Evolutionary conservation across 2,797 vertebrate species (phyloP).

Genomic region (Miichthys miiuy): DNA sequence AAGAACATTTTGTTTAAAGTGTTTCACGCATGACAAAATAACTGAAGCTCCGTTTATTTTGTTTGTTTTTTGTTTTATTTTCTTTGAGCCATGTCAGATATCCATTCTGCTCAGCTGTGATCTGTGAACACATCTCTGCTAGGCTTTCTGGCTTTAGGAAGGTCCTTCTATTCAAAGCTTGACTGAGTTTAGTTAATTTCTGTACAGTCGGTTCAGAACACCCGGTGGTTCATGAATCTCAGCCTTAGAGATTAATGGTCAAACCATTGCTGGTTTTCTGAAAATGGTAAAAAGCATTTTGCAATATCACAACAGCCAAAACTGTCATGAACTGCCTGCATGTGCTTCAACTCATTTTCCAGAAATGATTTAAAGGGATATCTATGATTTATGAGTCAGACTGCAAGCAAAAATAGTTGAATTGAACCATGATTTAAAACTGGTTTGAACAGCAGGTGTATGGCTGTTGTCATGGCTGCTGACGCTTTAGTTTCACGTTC

Average conservation of each 20-base stretch:
- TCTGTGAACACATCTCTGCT: constrained; percentile 41
- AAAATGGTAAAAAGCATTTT: constrained; percentile 15
- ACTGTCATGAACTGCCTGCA: constrained; percentile 49
- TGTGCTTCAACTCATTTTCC: constrained; percentile 41
- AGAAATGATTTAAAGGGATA: constrained; percentile 47
- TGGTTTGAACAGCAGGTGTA: constrained; percentile 58
- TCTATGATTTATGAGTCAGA: constrained; percentile 36
- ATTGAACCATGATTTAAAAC: constrained; percentile 31
- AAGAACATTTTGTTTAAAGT: constrained; percentile 43
- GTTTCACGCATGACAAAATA: constrained; percentile 52
- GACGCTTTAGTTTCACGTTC: constrained; percentile 80
- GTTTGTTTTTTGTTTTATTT: too few species aligned
- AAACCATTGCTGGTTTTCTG: constrained; percentile 23
- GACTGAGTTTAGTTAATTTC: constrained; percentile 33
- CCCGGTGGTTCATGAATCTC: background rate
- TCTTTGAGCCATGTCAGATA: constrained; percentile 32
- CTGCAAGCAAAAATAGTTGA: constrained; percentile 19
- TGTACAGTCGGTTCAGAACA: constrained; percentile 33
- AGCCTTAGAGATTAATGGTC: constrained; percentile 2
- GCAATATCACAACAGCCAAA: constrained; percentile 38
- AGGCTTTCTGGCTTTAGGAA: constrained; percentile 9
- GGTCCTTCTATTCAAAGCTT: constrained; percentile 32
- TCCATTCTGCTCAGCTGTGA: constrained; percentile 51
- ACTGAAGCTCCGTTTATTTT: constrained; percentile 37
- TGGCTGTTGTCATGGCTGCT: constrained; percentile 74